A percentile compares a stretch with the other conserved stretches of the same genome.
These are phyloP conservation scores for Sebastes oblongus DNA, from an alignment of 2,797 vertebrate genomes.

Conservation along the genomic window DNA sequence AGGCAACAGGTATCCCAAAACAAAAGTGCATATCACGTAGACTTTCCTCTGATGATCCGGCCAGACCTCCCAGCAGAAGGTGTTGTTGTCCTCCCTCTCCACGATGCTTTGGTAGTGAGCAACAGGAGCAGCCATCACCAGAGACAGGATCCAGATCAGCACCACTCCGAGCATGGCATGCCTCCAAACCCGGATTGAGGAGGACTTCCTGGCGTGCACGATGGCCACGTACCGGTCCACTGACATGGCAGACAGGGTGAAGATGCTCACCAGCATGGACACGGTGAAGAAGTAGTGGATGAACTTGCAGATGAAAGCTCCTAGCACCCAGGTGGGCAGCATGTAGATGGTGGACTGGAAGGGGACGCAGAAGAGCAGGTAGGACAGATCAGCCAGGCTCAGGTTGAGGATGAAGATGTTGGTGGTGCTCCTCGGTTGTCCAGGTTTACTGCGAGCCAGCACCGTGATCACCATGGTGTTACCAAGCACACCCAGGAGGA, in stretches of 20 bases:
- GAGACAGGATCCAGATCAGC: constrained; percentile 89
- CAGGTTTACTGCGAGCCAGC: constrained; percentile 87
- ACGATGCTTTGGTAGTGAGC: constrained; percentile 90
- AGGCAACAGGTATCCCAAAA: constrained; percentile 92
- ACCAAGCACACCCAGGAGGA: constrained; percentile 89
- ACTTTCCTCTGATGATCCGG: constrained; percentile 86
- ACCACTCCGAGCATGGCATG: constrained; percentile 87
- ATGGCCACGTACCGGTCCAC: constrained; percentile 97
- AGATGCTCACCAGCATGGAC: constrained; percentile 96
- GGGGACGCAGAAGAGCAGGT: constrained; percentile 94
- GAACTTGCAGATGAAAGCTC: constrained; percentile 94
- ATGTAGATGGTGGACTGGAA: constrained; percentile 94
- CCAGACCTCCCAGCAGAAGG: constrained; percentile 96
- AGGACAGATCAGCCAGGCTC: constrained; percentile 93
- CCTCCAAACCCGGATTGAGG: constrained; percentile 84
- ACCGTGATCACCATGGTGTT: constrained; percentile 93
- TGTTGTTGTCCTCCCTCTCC: constrained; percentile 83
- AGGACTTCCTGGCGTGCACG: constrained; percentile 90
- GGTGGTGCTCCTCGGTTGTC: constrained; percentile 88
- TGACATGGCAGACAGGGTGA: constrained; percentile 93
- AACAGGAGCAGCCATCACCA: constrained; percentile 90
- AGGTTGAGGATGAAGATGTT: constrained; percentile 96
- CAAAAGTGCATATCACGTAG: constrained; percentile 91
- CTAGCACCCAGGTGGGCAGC: constrained; percentile 91
- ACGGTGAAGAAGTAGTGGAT: constrained; percentile 95